Percentiles rank a stretch among this genome's conserved stretches.
Conservation (phyloP, 1,140 invertebrate genomes). For the Lepidotrigona ventralis region DNA sequence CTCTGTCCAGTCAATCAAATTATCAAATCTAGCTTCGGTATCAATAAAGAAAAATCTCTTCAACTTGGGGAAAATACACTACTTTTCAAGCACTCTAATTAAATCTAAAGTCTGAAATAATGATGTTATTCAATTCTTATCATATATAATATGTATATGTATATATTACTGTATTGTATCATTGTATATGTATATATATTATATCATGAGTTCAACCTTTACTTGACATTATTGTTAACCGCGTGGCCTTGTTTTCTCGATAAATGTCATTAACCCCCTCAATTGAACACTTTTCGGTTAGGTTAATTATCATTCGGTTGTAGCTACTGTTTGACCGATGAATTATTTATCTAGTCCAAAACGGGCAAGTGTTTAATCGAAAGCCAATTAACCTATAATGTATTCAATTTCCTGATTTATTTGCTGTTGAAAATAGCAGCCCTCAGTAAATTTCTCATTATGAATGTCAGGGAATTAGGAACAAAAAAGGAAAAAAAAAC, state of each 20-base stretch:
- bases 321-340: background rate
- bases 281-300: background rate
- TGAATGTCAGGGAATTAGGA: background rate
- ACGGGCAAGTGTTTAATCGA: background rate
- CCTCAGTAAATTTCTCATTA: background rate
- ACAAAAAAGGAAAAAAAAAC: too few relatives aligned
- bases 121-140: background rate
- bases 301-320: background rate
- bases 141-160: too few relatives aligned
- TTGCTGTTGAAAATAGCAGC: slow-evolving; percentile 8
- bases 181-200: background rate
- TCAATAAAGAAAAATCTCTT: background rate
- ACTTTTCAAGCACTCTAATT: background rate
- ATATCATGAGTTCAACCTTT: background rate
- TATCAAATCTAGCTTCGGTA: too few relatives aligned
- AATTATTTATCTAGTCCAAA: slow-evolving; percentile 8
- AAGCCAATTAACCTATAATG: slow-evolving; percentile 3
- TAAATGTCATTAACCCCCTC: background rate
- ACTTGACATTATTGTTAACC: background rate
- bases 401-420: background rate
- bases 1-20: background rate
- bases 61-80: background rate
- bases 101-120: background rate
- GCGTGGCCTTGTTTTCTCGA: background rate
- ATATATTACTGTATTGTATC: background rate